Conservation (phyloP, 1,140 invertebrate genomes). For the Chrysoperla carnea region DNA sequence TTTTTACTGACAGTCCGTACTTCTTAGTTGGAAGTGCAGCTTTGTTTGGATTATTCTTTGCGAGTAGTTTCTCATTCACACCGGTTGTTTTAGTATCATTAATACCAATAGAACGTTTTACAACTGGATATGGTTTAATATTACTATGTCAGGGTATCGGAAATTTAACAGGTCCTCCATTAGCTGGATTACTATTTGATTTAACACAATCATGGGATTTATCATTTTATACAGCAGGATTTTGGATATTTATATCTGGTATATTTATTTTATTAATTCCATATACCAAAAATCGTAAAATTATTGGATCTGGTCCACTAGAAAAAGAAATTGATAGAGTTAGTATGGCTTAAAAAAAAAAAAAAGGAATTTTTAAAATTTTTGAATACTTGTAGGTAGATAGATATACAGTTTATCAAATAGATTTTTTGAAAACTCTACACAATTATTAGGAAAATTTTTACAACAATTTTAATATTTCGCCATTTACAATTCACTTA, state of each 20-base stretch:
- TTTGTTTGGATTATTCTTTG: conserved; percentile 68
- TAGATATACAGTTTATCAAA: too few species aligned
- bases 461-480: too few species aligned
- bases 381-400: too few species aligned
- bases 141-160: conserved; percentile 67
- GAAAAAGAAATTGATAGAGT: conserved; percentile 2
- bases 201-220: conserved; percentile 48
- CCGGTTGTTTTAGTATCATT: conserved; percentile 71
- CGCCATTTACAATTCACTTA: too few species aligned
- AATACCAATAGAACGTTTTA: conserved; percentile 63
- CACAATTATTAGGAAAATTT: too few species aligned
- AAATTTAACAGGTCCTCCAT: conserved; percentile 36
- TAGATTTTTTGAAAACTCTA: too few species aligned
- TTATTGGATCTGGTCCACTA: conserved; percentile 40
- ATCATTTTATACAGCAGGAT: conserved; percentile 56
- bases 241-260: conserved; percentile 59
- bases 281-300: conserved; percentile 41
- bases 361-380: too few species aligned
- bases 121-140: conserved; percentile 74
- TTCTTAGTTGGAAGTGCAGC: conserved; percentile 34
- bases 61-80: conserved; percentile 74
- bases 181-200: conserved; percentile 48
- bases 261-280: conserved; percentile 48
- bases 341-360: conserved; percentile 4
- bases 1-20: conserved; percentile 40